phyloP scores from a whole-genome alignment of 2,797 vertebrate species.

The Astyanax mexicanus region DNA sequence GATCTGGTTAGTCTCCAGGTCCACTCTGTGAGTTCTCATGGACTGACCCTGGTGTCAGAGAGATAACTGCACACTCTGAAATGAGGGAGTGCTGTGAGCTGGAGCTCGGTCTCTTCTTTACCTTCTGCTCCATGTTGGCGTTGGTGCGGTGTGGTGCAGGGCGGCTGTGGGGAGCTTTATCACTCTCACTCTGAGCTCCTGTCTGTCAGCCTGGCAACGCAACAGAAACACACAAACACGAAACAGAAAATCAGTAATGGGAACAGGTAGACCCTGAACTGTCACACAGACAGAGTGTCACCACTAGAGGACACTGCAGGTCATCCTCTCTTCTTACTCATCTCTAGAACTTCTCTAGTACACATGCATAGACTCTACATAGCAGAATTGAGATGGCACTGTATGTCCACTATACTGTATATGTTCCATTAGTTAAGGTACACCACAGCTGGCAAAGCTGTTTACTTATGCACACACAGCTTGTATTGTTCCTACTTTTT shows the following conservation, averaged over 20 bases:
- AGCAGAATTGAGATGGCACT: neutral
- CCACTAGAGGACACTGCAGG: conserved; percentile 49
- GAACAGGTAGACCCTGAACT: neutral
- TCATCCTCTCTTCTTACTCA: conserved; percentile 3
- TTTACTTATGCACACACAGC: too few species aligned
- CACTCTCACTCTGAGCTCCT: neutral
- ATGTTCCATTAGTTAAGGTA: too few species aligned
- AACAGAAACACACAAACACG: conserved; percentile 11
- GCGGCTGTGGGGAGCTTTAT: conserved; percentile 16
- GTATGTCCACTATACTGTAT: too few species aligned
- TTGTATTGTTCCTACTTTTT: too few species aligned
- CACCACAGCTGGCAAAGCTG: too few species aligned
- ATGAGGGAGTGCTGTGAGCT: neutral
- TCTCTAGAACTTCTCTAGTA: too few species aligned
- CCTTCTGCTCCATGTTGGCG: conserved; percentile 77
- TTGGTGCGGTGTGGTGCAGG: conserved; percentile 30
- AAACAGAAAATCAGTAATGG: neutral
- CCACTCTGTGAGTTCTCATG: neutral
- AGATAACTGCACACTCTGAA: neutral
- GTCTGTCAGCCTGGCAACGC: conserved; percentile 1
- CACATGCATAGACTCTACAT: too few species aligned
- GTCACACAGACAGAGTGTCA: neutral
- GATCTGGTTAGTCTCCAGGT: neutral
- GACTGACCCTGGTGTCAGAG: neutral
- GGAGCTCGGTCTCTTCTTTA: conserved; percentile 58